Conservation (phyloP, 2,113 vertebrate species). For the Myocastor coypus region DNA sequence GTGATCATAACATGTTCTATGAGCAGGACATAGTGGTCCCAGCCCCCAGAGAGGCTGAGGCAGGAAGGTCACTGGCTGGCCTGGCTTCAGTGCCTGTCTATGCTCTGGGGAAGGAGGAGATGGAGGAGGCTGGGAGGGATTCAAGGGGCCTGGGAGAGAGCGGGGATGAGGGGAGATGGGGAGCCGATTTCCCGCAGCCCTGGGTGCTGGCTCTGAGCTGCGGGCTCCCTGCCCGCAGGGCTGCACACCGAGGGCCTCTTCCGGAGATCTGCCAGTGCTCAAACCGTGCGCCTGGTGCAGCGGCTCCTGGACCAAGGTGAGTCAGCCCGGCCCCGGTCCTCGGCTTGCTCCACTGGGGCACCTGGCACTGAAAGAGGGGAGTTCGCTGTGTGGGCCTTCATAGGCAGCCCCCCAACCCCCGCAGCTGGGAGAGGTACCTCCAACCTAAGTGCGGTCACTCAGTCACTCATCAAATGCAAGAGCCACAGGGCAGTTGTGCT, state of each 20-base stretch:
- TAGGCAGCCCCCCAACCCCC: rapidly evolving
- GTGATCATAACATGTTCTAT: not conserved
- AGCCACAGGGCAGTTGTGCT: rapidly evolving
- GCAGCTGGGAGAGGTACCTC: not conserved
- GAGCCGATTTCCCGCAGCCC: not conserved
- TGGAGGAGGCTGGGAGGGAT: not conserved
- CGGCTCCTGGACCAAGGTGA: slow-evolving; percentile 92
- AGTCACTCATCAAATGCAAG: not conserved
- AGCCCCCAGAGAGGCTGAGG: not conserved
- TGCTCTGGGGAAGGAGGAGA: not conserved
- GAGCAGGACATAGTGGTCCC: not conserved
- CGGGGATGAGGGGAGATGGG: rapidly evolving
- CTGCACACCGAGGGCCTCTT: slow-evolving; percentile 92
- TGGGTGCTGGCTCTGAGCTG: not conserved
- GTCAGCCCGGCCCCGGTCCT: not conserved
- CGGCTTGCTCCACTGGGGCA: rapidly evolving
- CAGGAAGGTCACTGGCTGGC: not conserved
- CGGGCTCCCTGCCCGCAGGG: slow-evolving; percentile 81
- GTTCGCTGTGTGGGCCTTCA: rapidly evolving
- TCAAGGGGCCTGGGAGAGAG: not conserved
- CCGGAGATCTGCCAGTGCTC: slow-evolving; percentile 90
- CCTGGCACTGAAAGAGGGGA: no score
- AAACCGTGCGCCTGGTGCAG: slow-evolving; percentile 91
- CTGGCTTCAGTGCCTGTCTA: not conserved
- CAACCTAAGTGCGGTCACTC: not conserved